phyloP scores from a whole-genome alignment of 2,113 vertebrate genomes.

The Tympanuchus pallidicinctus region DNA sequence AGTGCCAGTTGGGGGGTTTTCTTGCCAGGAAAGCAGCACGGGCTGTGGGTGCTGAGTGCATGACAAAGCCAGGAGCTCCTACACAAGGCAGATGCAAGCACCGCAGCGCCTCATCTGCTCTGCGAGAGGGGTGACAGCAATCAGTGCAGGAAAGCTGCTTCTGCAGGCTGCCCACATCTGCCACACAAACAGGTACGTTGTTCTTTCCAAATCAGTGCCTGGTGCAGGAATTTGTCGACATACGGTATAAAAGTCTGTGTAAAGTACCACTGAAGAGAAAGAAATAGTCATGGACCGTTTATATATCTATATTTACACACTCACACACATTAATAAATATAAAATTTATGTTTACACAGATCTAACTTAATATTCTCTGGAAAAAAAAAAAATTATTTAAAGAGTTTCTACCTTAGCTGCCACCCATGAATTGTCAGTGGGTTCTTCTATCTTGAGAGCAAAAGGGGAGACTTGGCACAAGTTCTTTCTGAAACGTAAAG shows the following conservation, averaged over 20 bases:
- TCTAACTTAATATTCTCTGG: conserved; percentile 65
- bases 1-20: neutral
- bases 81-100: neutral
- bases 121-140: conserved; percentile 1
- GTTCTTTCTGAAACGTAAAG: conserved; percentile 9
- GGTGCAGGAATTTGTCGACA: conserved; percentile 23
- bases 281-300: conserved; percentile 63
- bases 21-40: neutral
- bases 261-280: conserved; percentile 67
- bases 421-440: neutral
- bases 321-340: conserved; percentile 58
- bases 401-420: conserved; percentile 61
- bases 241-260: conserved; percentile 19
- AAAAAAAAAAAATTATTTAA: conserved; percentile 22
- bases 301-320: conserved; percentile 46
- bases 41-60: neutral
- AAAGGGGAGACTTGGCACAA: neutral
- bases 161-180: neutral
- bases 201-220: conserved; percentile 44
- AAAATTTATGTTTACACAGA: conserved; percentile 58
- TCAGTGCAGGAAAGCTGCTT: conserved; percentile 22
- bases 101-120: neutral
- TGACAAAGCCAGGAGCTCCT: neutral
- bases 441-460: neutral
- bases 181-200: neutral